Conservation (phyloP, 2,113 vertebrate species). For the Myrmecophaga tridactyla region DNA sequence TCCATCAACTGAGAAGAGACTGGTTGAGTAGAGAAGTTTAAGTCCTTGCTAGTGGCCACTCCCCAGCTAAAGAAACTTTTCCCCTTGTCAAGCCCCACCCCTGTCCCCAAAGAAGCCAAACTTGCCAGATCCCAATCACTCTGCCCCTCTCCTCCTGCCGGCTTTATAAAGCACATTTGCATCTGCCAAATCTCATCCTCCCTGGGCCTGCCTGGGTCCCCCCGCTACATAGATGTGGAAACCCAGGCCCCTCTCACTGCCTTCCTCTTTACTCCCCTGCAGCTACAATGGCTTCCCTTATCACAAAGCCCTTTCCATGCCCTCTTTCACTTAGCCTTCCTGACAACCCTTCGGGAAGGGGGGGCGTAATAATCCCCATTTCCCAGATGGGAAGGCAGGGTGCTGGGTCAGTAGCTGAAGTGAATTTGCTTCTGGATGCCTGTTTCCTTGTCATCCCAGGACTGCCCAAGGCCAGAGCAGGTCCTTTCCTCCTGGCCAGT, state of each 20-base stretch:
- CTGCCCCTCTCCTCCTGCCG: not conserved
- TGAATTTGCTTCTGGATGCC: not conserved
- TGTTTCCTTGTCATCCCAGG: not conserved
- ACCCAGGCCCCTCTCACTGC: not conserved
- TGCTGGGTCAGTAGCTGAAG: rapidly evolving
- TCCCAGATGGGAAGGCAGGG: not conserved
- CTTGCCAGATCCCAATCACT: not conserved
- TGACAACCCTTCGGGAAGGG: not conserved
- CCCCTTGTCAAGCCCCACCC: not conserved
- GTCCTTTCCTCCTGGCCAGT: not conserved
- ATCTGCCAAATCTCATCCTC: not conserved
- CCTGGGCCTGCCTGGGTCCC: not conserved
- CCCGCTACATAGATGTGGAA: not conserved
- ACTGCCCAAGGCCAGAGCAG: not conserved
- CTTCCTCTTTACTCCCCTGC: not conserved
- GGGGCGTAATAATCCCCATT: not conserved
- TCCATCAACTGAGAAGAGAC: not conserved
- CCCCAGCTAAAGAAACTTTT: not conserved
- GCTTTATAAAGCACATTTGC: not conserved
- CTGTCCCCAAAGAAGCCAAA: not conserved
- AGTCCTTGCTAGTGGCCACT: not conserved
- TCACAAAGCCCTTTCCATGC: not conserved
- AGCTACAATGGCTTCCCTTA: not conserved
- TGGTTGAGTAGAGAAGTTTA: not conserved
- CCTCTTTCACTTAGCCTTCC: not conserved